Evolutionary conservation across 1,140 invertebrate species (phyloP), one percentile per base, ranked within the genome.

Genomic region (Bursaphelenchus mucronatus): DNA sequence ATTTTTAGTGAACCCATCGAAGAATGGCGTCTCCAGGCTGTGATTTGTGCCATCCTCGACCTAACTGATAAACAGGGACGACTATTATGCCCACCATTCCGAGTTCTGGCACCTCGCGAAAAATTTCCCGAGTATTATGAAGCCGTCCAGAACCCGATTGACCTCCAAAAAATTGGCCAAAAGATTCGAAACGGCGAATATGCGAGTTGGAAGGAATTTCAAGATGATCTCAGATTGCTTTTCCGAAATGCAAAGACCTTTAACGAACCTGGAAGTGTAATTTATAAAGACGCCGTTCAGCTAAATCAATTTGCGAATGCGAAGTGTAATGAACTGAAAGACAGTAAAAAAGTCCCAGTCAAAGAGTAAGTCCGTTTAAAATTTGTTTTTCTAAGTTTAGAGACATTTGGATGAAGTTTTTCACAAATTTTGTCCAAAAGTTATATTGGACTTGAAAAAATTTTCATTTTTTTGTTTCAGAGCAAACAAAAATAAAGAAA

Each of bases 91-190:
- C 78, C 77, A 9, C 79, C 77, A 13, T 79, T 79, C 46, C 52
- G 76, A 17, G 71, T 79, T 8, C 62, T 79, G 10, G 52, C 56
- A n/a, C 44, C 71, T 5, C 55, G 46, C 41, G 69, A 78, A 45
- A 74, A 64, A 39, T 95, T 96, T 82, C 93, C 94, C 1, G 90
- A 95, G 80, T 98, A 97, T 82, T 98, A 95, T 80, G 93, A 98
- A 82, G 88, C 97, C 0, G 97, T 98, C 40, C 94, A 94, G 78
- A 89, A 90, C 69, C 95, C 95, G 0, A 94, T 98, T 76, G 94
- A 98, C 81, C 89, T 99, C 88, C 92, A 95, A 76, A 89, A 89
- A 70, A 97, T 99, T 68, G 88, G 89, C 0, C 88, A 90, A 52
- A 93, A 92, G 76, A 84, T 95, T 47, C 90, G 90, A 79, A 87